Conservation (phyloP, 2,888 invertebrate genomes). For the Eupithecia insigniata region DNA sequence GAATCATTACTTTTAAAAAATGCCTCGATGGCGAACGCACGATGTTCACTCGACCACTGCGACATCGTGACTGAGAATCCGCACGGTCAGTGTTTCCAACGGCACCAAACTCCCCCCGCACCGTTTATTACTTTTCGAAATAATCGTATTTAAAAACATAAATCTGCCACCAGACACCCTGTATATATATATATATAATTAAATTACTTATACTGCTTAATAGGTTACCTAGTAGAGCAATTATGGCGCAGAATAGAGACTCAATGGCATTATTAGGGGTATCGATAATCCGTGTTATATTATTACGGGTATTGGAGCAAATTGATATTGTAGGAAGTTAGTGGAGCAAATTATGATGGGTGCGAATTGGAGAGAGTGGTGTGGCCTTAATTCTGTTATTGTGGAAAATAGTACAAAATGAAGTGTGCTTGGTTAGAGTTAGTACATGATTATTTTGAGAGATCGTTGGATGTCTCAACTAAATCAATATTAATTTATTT, state of each 20-base stretch:
- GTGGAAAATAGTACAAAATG: neutral
- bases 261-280: neutral
- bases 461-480: neutral
- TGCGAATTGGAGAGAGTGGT: neutral
- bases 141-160: too few relatives aligned
- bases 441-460: too few relatives aligned
- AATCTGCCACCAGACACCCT: too few relatives aligned
- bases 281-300: neutral
- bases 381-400: neutral
- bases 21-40: too few relatives aligned
- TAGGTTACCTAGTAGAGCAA: neutral
- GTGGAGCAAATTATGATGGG: neutral
- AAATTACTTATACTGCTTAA: neutral
- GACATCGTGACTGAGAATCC: too few relatives aligned
- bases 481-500: neutral
- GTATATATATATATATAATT: too few relatives aligned
- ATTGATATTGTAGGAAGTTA: constrained; percentile 5
- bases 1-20: too few relatives aligned
- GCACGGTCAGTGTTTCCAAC: too few relatives aligned
- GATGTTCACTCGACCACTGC: too few relatives aligned
- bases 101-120: too few relatives aligned
- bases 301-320: constrained; percentile 2
- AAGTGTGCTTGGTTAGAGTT: too few relatives aligned
- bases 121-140: too few relatives aligned
- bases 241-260: neutral